A percentile compares a stretch with the other conserved stretches of the same genome.
Conservation (phyloP, 1,140 invertebrate species). For the Temnothorax longispinosus region DNA sequence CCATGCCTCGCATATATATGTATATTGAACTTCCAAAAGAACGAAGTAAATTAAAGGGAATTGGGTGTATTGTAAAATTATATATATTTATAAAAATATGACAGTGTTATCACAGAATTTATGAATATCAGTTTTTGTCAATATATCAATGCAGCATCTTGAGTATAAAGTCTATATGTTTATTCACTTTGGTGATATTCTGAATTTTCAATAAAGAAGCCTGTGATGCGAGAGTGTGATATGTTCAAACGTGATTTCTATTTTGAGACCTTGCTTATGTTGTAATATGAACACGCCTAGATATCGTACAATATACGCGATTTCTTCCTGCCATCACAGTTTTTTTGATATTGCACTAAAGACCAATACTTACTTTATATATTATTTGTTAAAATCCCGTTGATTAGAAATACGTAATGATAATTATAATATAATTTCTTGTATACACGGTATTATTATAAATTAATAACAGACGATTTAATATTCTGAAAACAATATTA, state of each 20-base stretch:
- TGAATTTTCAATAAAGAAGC: constrained; percentile 31
- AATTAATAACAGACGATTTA: constrained; percentile 15
- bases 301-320: constrained; percentile 15
- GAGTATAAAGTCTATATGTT: constrained; percentile 5
- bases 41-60: constrained; percentile 15
- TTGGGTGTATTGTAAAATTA: constrained; percentile 44
- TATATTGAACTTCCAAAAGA: background rate
- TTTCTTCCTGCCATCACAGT: constrained; percentile 33
- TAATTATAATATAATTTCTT: background rate
- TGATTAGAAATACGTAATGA: background rate
- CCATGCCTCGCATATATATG: background rate
- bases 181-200: background rate
- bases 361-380: background rate
- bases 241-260: constrained; percentile 49
- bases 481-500: background rate
- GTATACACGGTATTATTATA: background rate
- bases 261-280: background rate
- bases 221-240: constrained; percentile 36
- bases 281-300: constrained; percentile 43
- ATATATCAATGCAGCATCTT: constrained; percentile 7
- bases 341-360: constrained; percentile 46
- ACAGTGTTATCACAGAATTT: constrained; percentile 56
- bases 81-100: constrained; percentile 58
- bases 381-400: constrained; percentile 3
- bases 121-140: constrained; percentile 40